Percentiles rank a stretch among this genome's conserved stretches.
phyloP scores from a whole-genome alignment of 2,113 vertebrate species.

The Meriones unguiculatus region DNA sequence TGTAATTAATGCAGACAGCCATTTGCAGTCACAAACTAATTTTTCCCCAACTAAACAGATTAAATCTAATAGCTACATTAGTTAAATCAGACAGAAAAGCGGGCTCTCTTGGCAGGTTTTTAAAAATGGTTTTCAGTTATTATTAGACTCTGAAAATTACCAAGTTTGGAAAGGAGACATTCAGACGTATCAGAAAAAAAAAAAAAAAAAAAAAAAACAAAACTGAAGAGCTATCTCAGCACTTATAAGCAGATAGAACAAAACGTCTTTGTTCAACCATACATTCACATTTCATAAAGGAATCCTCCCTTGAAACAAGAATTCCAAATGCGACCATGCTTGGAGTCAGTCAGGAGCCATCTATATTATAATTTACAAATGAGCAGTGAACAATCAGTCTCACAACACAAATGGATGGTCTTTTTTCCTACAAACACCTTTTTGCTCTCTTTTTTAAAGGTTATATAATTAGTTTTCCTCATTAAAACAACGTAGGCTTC shows the following conservation, averaged over 20 bases:
- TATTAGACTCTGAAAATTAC: slow-evolving; percentile 70
- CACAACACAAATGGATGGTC: neutral
- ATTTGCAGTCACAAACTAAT: slow-evolving; percentile 80
- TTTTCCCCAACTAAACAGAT: slow-evolving; percentile 79
- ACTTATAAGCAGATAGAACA: slow-evolving; percentile 35
- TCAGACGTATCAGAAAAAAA: slow-evolving; percentile 51
- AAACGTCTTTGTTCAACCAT: slow-evolving; percentile 69
- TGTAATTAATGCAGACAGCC: slow-evolving; percentile 76
- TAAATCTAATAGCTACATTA: slow-evolving; percentile 81
- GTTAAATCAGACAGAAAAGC: slow-evolving; percentile 80
- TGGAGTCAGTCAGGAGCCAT: slow-evolving; percentile 29
- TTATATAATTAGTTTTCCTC: slow-evolving; percentile 50
- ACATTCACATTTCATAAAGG: slow-evolving; percentile 61
- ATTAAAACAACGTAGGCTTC: slow-evolving; percentile 43
- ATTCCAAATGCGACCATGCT: slow-evolving; percentile 22
- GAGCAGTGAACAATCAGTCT: slow-evolving; percentile 15
- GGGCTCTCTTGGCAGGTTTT: slow-evolving; percentile 73
- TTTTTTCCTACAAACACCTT: slow-evolving; percentile 6
- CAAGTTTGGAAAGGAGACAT: slow-evolving; percentile 68
- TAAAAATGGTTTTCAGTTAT: slow-evolving; percentile 77
- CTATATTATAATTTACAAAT: slow-evolving; percentile 55
- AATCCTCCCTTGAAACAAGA: slow-evolving; percentile 43
- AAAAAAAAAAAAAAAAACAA: slow-evolving; percentile 1
- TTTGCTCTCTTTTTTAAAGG: slow-evolving; percentile 28
- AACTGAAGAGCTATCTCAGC: slow-evolving; percentile 39